A percentile compares a stretch with the other conserved stretches of the same genome.
Evolutionary conservation across 1,140 invertebrate genomes (phyloP).

Genomic region (Neodiprion lecontei): DNA sequence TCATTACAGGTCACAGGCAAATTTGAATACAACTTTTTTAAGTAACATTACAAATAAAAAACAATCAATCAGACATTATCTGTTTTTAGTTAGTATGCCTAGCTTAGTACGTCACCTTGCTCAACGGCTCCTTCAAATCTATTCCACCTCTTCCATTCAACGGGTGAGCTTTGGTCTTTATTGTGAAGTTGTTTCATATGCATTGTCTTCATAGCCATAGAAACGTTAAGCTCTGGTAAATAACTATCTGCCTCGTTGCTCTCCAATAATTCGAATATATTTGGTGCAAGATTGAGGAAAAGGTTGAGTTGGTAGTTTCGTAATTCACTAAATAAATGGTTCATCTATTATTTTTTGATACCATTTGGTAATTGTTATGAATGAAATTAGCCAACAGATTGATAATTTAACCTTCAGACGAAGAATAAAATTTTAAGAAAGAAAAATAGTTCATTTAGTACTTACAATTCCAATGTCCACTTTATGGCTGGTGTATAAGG

Average conservation of each 20-base stretch:
- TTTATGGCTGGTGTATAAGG: conserved; percentile 33
- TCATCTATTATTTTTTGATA: conserved; percentile 2
- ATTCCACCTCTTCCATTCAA: conserved; percentile 54
- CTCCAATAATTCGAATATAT: conserved; percentile 39
- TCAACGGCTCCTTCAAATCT: conserved; percentile 56
- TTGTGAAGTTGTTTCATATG: conserved; percentile 29
- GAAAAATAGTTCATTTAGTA: conserved; percentile 17
- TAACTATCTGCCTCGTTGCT: conserved; percentile 44
- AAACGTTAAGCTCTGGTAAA: conserved; percentile 52
- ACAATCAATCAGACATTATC: no score
- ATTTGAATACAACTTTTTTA: no score
- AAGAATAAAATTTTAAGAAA: conserved; percentile 16
- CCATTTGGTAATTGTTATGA: conserved; percentile 17
- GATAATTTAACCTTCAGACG: background rate
- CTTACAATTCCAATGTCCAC: conserved; percentile 58
- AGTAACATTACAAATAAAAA: no score
- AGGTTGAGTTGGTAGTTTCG: conserved; percentile 50
- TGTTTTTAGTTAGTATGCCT: conserved; percentile 19
- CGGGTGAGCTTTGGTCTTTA: conserved; percentile 21
- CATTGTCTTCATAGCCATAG: conserved; percentile 46
- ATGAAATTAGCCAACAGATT: conserved; percentile 3
- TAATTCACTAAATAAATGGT: conserved; percentile 44
- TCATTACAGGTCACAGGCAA: no score
- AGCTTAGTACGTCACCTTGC: conserved; percentile 35
- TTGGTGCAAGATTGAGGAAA: conserved; percentile 47